Percentiles rank a stretch among this genome's conserved stretches.
These are phyloP conservation scores for Crepidodera aurea DNA, from an alignment of 2,888 invertebrate species.

Conservation along the genomic window DNA sequence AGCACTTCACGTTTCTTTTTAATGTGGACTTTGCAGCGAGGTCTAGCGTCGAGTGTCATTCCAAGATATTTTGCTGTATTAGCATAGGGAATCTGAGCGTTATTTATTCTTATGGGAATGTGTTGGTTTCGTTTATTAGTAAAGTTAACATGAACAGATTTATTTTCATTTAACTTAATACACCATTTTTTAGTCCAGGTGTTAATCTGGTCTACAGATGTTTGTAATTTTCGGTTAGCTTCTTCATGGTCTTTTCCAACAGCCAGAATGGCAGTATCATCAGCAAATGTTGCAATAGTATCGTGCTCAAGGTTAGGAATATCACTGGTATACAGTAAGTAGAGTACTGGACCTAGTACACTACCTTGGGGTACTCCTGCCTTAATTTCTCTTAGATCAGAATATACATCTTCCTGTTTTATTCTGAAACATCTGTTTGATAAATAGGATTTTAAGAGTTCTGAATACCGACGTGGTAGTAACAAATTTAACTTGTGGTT, in stretches of 20 bases:
- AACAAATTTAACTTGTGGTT: neutral
- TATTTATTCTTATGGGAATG: neutral
- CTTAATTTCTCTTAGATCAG: neutral
- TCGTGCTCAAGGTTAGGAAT: neutral
- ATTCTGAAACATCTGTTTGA: neutral
- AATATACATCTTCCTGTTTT: neutral
- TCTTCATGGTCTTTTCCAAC: neutral
- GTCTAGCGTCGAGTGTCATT: neutral
- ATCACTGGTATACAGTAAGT: neutral
- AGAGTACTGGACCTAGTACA: neutral
- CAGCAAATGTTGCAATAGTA: neutral
- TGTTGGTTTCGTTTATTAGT: neutral
- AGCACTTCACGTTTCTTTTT: neutral
- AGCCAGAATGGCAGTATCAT: neutral
- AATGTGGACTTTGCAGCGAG: neutral
- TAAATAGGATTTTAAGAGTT: no score
- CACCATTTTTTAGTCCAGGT: neutral
- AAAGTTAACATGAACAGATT: neutral
- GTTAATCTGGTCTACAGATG: neutral
- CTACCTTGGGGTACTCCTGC: no score
- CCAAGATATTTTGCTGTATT: neutral
- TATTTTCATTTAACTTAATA: neutral
- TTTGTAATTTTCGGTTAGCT: neutral
- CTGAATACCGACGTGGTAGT: neutral
- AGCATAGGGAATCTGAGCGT: neutral